These are phyloP conservation scores for Clitarchus hookeri DNA, from an alignment of 2,888 invertebrate species.

Conservation along the genomic window DNA sequence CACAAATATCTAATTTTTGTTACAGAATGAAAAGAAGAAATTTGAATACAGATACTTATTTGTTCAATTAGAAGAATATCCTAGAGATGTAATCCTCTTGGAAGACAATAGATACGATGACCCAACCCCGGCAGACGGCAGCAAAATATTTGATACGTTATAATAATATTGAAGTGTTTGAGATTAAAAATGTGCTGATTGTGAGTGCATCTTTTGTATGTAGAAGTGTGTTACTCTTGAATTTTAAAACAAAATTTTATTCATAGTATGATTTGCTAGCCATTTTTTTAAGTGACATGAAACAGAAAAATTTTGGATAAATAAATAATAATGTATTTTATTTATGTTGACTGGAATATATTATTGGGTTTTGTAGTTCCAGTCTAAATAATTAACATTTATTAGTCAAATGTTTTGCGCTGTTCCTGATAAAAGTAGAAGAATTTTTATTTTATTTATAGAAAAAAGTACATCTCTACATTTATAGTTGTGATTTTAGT, in stretches of 20 bases:
- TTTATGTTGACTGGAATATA: not conserved
- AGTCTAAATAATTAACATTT: not conserved
- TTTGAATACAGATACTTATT: constrained; percentile 83
- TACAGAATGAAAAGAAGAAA: constrained; percentile 75
- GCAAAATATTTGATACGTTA: constrained; percentile 27
- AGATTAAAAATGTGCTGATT: not conserved
- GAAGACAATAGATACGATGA: constrained; percentile 69
- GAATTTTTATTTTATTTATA: no score
- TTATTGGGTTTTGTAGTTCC: not conserved
- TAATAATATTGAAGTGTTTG: not conserved
- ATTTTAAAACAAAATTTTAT: not conserved
- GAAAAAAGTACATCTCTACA: no score
- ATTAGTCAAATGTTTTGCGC: not conserved
- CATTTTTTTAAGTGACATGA: no score
- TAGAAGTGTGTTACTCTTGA: not conserved
- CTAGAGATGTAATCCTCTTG: constrained; percentile 73
- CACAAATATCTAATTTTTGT: constrained; percentile 47
- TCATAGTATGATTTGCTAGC: not conserved
- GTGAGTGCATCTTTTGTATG: not conserved
- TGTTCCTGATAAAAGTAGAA: no score
- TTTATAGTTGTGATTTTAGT: no score
- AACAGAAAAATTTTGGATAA: not conserved
- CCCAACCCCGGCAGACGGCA: not conserved
- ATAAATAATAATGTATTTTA: not conserved
- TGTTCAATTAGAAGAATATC: constrained; percentile 80